Percentiles rank a stretch among this genome's conserved stretches.
Conservation (phyloP, 2,797 vertebrate species). For the Tadarida brasiliensis region DNA sequence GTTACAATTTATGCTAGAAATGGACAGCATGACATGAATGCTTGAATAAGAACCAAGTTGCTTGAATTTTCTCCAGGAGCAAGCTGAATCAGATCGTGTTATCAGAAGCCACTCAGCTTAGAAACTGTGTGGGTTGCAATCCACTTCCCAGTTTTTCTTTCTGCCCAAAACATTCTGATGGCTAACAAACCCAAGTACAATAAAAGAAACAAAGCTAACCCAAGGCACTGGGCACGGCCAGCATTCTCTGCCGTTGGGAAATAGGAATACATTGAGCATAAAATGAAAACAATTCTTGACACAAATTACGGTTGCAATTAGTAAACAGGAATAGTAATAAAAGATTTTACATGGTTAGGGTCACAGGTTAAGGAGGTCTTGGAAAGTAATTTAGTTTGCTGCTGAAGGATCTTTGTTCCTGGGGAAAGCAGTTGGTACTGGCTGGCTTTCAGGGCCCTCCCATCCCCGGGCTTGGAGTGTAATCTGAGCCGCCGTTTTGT, state of each 20-base stretch:
- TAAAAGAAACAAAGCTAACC: not conserved
- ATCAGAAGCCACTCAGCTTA: not conserved
- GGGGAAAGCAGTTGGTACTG: not conserved
- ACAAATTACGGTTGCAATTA: not conserved
- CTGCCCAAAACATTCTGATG: not conserved
- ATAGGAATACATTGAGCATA: not conserved
- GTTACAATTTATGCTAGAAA: constrained; percentile 39
- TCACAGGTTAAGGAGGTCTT: not conserved
- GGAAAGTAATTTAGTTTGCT: not conserved
- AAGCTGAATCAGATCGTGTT: not conserved
- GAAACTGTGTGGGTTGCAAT: not conserved
- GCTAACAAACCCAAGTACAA: constrained; percentile 4
- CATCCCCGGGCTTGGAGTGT: not conserved
- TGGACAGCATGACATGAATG: not conserved
- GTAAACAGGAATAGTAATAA: not conserved
- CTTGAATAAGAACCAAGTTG: not conserved
- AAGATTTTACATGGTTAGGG: not conserved
- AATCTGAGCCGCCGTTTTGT: not conserved
- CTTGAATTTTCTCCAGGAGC: constrained; percentile 36
- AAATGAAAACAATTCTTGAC: not conserved
- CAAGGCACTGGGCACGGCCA: not conserved
- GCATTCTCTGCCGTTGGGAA: not conserved
- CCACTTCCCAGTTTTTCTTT: constrained; percentile 19
- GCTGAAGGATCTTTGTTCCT: not conserved
- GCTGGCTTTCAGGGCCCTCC: not conserved